These are phyloP conservation scores for Sebastes taczanowskii DNA, from an alignment of 2,797 vertebrate species.

Conservation along the genomic window DNA sequence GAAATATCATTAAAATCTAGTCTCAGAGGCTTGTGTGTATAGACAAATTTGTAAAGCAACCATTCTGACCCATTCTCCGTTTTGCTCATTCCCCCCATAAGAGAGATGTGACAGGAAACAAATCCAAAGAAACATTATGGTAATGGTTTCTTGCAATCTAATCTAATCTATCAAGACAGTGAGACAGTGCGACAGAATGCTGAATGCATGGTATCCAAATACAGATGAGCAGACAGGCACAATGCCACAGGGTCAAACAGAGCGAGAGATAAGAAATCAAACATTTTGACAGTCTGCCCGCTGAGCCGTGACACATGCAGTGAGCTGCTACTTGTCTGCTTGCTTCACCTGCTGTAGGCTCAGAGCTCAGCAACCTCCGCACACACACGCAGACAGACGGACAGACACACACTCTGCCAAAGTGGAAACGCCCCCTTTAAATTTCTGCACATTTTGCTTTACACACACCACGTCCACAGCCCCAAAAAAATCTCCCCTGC, in stretches of 20 bases:
- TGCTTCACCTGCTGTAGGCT: constrained; percentile 59
- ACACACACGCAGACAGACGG: background rate
- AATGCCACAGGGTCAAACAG: constrained; percentile 47
- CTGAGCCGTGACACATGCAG: constrained; percentile 55
- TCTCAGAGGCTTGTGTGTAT: background rate
- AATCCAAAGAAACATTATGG: background rate
- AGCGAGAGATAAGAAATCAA: constrained; percentile 60
- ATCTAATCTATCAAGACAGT: constrained; percentile 21
- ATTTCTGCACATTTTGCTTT: constrained; percentile 11
- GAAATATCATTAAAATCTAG: constrained; percentile 42
- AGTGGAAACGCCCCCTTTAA: constrained; percentile 56
- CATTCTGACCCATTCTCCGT: background rate
- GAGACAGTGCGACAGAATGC: background rate
- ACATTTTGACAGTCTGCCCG: constrained; percentile 51
- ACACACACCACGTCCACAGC: constrained; percentile 24
- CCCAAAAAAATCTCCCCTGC: constrained; percentile 19
- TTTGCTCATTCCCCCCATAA: background rate
- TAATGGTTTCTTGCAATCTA: background rate
- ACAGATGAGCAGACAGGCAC: constrained; percentile 32
- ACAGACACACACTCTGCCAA: constrained; percentile 16
- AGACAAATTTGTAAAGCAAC: background rate
- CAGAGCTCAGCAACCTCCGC: constrained; percentile 39
- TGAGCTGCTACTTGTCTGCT: constrained; percentile 42
- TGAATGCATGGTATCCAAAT: constrained; percentile 26
- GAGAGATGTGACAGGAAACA: background rate